A percentile compares a stretch with the other conserved stretches of the same genome.
Evolutionary conservation across 2,888 invertebrate genomes (phyloP).

Genomic region (Gasteruption jaculator): DNA sequence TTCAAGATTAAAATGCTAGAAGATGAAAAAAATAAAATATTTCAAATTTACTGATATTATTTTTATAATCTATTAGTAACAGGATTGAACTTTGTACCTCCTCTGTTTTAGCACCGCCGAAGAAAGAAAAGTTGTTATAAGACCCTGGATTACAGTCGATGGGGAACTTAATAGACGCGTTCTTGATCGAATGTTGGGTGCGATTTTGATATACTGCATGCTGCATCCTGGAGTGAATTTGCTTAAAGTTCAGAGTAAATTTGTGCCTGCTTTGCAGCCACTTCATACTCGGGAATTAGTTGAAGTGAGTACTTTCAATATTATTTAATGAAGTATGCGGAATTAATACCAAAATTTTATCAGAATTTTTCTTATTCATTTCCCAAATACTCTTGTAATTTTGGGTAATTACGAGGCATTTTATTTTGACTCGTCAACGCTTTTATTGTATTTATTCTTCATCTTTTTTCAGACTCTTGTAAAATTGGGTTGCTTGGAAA

Average conservation of each 20-base stretch:
- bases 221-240: slow-evolving; percentile 60
- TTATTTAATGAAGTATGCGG: neutral
- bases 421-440: slow-evolving; percentile 1
- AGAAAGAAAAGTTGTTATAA: slow-evolving; percentile 50
- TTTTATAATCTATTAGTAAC: neutral
- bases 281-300: slow-evolving; percentile 60
- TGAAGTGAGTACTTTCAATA: slow-evolving; percentile 52
- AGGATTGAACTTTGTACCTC: neutral
- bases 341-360: slow-evolving; percentile 1
- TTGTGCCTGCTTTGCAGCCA: slow-evolving; percentile 63
- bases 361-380: neutral
- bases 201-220: slow-evolving; percentile 63
- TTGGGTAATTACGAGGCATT: slow-evolving; percentile 3
- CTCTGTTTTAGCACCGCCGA: slow-evolving; percentile 38
- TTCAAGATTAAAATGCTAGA: slow-evolving; percentile 3
- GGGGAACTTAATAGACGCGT: slow-evolving; percentile 66
- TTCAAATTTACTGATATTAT: too few relatives aligned
- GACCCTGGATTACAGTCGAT: slow-evolving; percentile 74
- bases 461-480: slow-evolving; percentile 55
- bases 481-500: slow-evolving; percentile 56
- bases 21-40: neutral
- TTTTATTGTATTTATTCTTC: slow-evolving; percentile 24
- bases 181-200: slow-evolving; percentile 66
- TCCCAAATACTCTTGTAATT: neutral
- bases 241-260: slow-evolving; percentile 57